Evolutionary conservation across 2,113 vertebrate species (phyloP), one percentile per base, ranked within the genome.

Genomic region (Peucedramus taeniatus): DNA sequence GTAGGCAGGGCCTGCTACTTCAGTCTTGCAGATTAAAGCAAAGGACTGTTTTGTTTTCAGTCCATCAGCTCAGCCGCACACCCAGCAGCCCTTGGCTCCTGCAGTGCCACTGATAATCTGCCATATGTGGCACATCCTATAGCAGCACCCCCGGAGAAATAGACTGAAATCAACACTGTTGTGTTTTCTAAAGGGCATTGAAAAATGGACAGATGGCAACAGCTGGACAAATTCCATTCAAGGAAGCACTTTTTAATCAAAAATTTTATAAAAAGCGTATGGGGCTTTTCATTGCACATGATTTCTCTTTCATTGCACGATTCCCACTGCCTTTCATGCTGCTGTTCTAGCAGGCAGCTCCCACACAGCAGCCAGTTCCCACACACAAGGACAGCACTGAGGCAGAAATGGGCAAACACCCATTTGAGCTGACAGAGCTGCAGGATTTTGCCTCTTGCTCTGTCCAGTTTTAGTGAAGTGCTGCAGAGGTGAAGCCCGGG

Each of bases 391-490:
- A 45, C 51, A 82, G 39, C 31, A 35, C 20, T 1, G 3, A 20
- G 13, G 19, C 30, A 79, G 37, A 60, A 68, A 42, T 28, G 39
- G 51, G 33, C 39, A 68, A 31, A 35, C 8, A 45, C 2, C n/a
- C 75, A 37, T 5, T 8, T 6, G 69, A 65, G 37, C 22, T 2
- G 3, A 35, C 13, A 68, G 49, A 90, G 57, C 24, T 51, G 21
- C 69, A 44, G 33, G 6, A 80, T 64, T 68, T 21, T 37, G 30
- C 45, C 47, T n/a, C 83, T 57, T 89, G 54, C 23, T 33, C 26
- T 33, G 21, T 1, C 2, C 19, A 11, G 13, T 31, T 63, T 7
- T 5, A 45, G 42, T 16, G 45, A 54, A 44, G 40, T 0, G 0
- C 21, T 59, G 45, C 27, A 69, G 31, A 16, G 44, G 18, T 7